A percentile compares a stretch with the other conserved stretches of the same genome.
These are phyloP conservation scores for Ennomos quercinarius DNA, from an alignment of 2,888 invertebrate genomes.

Conservation along the genomic window DNA sequence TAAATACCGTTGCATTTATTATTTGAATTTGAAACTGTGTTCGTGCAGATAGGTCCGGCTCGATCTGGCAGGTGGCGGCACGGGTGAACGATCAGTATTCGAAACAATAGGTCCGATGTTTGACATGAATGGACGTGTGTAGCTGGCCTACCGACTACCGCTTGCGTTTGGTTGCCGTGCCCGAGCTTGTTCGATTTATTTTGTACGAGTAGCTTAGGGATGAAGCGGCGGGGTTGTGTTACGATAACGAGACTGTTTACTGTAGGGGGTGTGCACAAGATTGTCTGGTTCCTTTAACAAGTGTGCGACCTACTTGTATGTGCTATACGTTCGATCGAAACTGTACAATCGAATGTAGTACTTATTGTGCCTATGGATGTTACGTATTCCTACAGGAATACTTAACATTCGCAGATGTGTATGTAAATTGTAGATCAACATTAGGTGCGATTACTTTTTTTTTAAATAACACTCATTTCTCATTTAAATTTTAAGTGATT, in stretches of 20 bases:
- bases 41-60: background rate
- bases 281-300: constrained; percentile 32
- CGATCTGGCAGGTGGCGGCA: background rate
- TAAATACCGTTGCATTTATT: constrained; percentile 27
- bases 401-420: constrained; percentile 11
- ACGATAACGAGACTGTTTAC: constrained; percentile 63
- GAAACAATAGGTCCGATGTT: constrained; percentile 41
- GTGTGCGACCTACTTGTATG: constrained; percentile 5
- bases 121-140: constrained; percentile 43
- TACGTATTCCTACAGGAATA: background rate
- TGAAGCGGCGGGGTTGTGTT: constrained; percentile 46
- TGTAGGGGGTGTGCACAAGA: constrained; percentile 64
- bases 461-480: constrained; percentile 37
- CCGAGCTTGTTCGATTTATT: constrained; percentile 41
- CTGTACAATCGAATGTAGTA: constrained; percentile 7
- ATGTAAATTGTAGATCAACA: constrained; percentile 41
- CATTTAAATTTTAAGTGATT: constrained; percentile 42
- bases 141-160: constrained; percentile 60
- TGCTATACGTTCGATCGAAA: constrained; percentile 9
- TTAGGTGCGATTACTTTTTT: constrained; percentile 44
- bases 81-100: constrained; percentile 46
- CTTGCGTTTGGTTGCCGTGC: constrained; percentile 37
- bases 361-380: constrained; percentile 9
- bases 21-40: constrained; percentile 12
- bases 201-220: constrained; percentile 32